phyloP scores from a whole-genome alignment of 2,797 vertebrate genomes.

The Cephalopachus bancanus region DNA sequence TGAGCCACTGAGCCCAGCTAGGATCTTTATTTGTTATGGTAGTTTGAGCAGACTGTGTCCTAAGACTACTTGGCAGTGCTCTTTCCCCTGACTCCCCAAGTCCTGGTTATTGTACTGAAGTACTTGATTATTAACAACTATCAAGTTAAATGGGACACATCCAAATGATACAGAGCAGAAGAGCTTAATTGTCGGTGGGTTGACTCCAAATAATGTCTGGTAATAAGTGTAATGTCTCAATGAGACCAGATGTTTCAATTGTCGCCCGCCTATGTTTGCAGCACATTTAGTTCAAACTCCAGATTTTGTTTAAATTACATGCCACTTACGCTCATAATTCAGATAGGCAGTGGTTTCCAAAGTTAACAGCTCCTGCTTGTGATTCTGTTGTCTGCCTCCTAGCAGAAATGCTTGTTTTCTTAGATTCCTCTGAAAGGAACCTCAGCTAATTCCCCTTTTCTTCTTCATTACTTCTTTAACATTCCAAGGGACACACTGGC shows the following conservation, averaged over 20 bases:
- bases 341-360: not conserved
- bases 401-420: not conserved
- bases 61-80: not conserved
- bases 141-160: not conserved
- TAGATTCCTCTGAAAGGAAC: not conserved
- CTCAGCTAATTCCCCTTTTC: not conserved
- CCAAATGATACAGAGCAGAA: not conserved
- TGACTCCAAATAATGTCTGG: not conserved
- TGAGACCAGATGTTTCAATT: not conserved
- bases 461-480: not conserved
- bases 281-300: not conserved
- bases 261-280: not conserved
- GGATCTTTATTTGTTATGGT: not conserved
- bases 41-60: not conserved
- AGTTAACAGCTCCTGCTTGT: not conserved
- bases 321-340: not conserved
- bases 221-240: not conserved
- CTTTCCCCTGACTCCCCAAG: not conserved
- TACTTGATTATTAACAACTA: not conserved
- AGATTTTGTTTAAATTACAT: constrained; percentile 3
- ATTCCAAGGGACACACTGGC: not conserved
- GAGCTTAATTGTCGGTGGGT: not conserved
- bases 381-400: not conserved
- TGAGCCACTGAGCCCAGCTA: not conserved
- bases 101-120: not conserved